Base-by-base conservation (phyloP, 1,140 invertebrate genomes). In the Neodiprion pinetum region DNA sequence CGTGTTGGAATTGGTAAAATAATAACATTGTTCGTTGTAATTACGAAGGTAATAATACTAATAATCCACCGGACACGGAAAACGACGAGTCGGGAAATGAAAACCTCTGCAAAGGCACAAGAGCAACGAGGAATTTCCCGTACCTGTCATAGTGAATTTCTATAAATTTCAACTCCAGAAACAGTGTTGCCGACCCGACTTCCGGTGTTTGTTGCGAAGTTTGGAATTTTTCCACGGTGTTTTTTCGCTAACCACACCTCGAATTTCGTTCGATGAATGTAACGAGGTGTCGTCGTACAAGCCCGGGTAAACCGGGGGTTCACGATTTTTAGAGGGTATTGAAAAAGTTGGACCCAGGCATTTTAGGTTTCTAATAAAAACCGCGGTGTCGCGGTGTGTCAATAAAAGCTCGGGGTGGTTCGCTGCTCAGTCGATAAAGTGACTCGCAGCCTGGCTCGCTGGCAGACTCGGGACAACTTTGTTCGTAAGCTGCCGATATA, bases 401-500 rank as follows among this genome's bases (percentile, higher is more conserved):
- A 17, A 61, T 61, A 61, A 61, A 61, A 61, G 5, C 53, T 61
- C n/a, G 53, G 28, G 28, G 28, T 17, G n/a, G 53, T 12, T 5
- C n/a, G 53, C 53, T 61, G 53, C n/a, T 61, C 53, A 61, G 53
- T 61, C 53, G 53, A 61, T 61, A 61, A 61, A 61, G 53, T 61
- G 53, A 61, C 53, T 61, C 11, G 53, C 5, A 61, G 53, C 11
- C n/a, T 14, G 50, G 53, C 28, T 40, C 28, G 28, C 28, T 40
- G 28, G 28, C 28, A 40, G 28, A 40, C 28, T 40, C 28, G 28
- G 28, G 28, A 40, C 11, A 61, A 61, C 53, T 61, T 61, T 61
- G 53, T 61, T 61, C 53, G 53, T 61, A 61, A 61, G 53, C 53
- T 61, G 53, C n/a, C n/a, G 53, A 61, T 61, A 61, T 61, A 61